A percentile compares a stretch with the other conserved stretches of the same genome.
Conservation (phyloP, 2,113 vertebrate species). For the Platanista minor region DNA sequence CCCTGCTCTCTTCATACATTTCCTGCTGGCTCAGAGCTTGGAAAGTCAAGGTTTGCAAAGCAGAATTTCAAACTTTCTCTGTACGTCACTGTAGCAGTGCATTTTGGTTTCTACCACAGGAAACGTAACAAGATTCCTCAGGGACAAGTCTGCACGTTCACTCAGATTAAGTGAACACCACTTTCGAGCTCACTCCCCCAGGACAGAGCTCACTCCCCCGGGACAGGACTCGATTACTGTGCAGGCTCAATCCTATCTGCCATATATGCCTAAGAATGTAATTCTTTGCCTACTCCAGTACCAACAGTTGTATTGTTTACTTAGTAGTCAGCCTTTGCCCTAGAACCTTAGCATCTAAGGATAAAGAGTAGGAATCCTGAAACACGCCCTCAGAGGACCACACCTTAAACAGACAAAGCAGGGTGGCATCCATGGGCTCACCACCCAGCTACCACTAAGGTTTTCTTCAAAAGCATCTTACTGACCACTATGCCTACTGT, state of each 20-base stretch:
- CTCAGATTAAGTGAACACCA: background rate
- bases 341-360: background rate
- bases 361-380: background rate
- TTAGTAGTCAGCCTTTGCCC: background rate
- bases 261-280: background rate
- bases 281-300: background rate
- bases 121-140: fast-evolving
- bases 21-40: background rate
- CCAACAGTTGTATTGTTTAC: background rate
- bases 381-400: background rate
- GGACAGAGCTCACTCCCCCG: fast-evolving
- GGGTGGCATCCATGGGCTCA: fast-evolving
- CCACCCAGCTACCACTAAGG: background rate
- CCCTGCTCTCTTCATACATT: background rate
- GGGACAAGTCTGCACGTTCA: background rate
- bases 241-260: background rate
- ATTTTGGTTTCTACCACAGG: no score
- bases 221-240: fast-evolving
- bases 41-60: background rate
- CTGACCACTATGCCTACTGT: background rate
- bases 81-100: fast-evolving
- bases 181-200: fast-evolving
- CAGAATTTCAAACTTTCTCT: background rate
- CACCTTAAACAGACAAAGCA: background rate
- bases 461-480: background rate